These are phyloP conservation scores for Vanessa atalanta DNA, from an alignment of 1,140 invertebrate genomes.

Conservation along the genomic window DNA sequence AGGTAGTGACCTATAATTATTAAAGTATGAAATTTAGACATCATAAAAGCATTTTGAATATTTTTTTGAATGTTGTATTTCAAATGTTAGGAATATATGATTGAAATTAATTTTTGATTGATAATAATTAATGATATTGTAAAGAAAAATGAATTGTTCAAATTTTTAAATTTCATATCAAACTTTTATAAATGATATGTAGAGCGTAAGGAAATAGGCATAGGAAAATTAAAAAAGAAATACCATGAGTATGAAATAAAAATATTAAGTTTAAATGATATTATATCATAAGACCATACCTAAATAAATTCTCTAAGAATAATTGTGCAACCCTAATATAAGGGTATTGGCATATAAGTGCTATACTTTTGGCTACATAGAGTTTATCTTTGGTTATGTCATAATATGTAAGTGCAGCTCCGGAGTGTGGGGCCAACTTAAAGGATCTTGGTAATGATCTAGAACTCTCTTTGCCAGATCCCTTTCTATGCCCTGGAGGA, in stretches of 20 bases:
- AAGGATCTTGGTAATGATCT: conserved; percentile 93
- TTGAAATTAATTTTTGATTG: no score
- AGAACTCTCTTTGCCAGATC: conserved; percentile 83
- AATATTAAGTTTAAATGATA: no score
- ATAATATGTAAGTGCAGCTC: conserved; percentile 91
- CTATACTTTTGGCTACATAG: conserved; percentile 97
- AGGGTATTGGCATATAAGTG: conserved; percentile 93
- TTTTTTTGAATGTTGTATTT: no score
- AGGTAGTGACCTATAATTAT: conserved; percentile 84
- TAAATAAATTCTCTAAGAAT: conserved; percentile 93
- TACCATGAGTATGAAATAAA: no score
- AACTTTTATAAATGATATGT: no score
- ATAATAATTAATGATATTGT: no score
- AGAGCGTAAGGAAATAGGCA: no score
- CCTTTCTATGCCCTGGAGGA: conserved; percentile 82
- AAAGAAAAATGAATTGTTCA: no score
- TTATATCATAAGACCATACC: conserved; percentile 71
- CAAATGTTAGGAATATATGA: no score
- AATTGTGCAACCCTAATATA: conserved; percentile 92
- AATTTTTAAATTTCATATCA: no score
- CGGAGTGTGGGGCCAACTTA: conserved; percentile 89
- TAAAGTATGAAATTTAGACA: neutral
- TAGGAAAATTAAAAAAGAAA: no score
- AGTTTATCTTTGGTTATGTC: conserved; percentile 96
- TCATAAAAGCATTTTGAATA: no score